Evolutionary conservation across 35 echinoderm and acorn worm genomes (phyloP).

Genomic region (Ptychodera flava): DNA sequence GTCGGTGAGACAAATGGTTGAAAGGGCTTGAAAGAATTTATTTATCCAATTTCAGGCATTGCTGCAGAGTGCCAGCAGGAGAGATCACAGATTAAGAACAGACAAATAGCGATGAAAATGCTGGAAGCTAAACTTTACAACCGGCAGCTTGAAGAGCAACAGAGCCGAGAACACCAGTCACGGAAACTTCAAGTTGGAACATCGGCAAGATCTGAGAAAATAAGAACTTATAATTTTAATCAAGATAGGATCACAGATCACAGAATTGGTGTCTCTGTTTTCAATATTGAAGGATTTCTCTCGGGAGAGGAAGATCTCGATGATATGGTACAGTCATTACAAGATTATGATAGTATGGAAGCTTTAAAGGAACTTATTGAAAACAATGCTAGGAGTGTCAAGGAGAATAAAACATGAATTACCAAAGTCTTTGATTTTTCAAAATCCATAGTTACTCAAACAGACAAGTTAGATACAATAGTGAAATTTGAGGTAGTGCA

Average conservation of each 20-base stretch:
- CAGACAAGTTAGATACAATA: no score
- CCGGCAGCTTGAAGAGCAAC: constrained; percentile 37
- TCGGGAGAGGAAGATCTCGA: constrained; percentile 42
- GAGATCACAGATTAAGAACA: constrained; percentile 78
- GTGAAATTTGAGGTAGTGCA: no score
- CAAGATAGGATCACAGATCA: constrained; percentile 87
- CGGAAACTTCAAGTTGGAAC: constrained; percentile 64
- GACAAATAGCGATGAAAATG: constrained; percentile 66
- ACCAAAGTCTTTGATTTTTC: no score
- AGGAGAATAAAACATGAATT: no score
- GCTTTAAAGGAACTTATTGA: constrained; percentile 27
- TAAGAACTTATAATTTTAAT: constrained; percentile 85
- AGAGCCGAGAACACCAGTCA: constrained; percentile 16
- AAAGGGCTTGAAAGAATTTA: no score
- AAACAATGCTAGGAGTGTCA: no score
- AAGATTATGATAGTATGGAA: constrained; percentile 29
- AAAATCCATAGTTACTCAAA: no score
- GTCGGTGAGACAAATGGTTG: no score
- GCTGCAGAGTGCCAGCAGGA: constrained; percentile 79
- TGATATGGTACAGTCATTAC: constrained; percentile 37
- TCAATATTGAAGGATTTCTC: constrained; percentile 58
- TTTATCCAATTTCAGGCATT: constrained; percentile 43
- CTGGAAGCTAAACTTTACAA: constrained; percentile 67
- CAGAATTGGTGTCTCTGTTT: constrained; percentile 31
- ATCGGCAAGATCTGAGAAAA: constrained; percentile 77